Evolutionary conservation across 1,140 invertebrate genomes (phyloP).

Genomic region (Aricia agestis): DNA sequence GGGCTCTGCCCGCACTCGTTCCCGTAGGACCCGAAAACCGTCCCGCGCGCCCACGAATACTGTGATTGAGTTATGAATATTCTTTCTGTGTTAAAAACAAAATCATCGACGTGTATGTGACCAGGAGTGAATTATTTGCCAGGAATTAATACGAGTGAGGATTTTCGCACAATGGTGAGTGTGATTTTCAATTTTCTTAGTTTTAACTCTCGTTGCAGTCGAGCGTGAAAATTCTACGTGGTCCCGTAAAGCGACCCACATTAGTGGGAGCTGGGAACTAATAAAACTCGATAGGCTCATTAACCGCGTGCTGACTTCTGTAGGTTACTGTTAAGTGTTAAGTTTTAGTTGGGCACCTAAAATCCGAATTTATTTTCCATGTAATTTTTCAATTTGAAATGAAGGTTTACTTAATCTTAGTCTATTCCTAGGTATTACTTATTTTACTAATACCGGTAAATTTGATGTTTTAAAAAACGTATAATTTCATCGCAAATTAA

Average conservation of each 20-base stretch:
- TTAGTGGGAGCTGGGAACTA: slow-evolving; percentile 15
- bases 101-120: slow-evolving; percentile 29
- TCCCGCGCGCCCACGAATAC: slow-evolving; percentile 48
- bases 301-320: no score
- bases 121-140: slow-evolving; percentile 23
- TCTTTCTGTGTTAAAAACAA: slow-evolving; percentile 37
- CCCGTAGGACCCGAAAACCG: slow-evolving; percentile 34
- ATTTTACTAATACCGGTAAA: no score
- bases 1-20: slow-evolving; percentile 32
- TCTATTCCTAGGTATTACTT: no score
- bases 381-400: no score
- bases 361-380: no score
- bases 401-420: no score
- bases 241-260: slow-evolving; percentile 21
- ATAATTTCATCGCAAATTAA: no score
- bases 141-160: slow-evolving; percentile 1
- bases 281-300: neutral
- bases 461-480: no score
- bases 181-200: slow-evolving; percentile 6
- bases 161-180: slow-evolving; percentile 20
- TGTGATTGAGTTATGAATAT: slow-evolving; percentile 51
- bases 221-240: slow-evolving; percentile 16
- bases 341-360: no score
- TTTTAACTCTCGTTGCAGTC: neutral
- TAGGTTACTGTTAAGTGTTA: no score